phyloP scores from a whole-genome alignment of 2,113 vertebrate species.

The Indicator indicator region DNA sequence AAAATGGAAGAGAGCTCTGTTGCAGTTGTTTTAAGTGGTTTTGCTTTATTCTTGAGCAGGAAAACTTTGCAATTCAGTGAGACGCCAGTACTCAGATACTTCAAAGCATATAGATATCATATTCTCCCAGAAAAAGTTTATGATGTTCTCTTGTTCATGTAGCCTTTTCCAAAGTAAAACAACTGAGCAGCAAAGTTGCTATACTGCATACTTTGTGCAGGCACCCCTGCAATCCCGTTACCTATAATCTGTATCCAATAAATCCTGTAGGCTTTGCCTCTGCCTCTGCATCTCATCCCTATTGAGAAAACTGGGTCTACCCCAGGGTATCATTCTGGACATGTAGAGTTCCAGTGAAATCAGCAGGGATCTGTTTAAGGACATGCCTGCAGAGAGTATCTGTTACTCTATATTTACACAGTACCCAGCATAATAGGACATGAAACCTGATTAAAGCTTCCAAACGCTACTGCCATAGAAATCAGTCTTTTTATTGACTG shows the following conservation, averaged over 20 bases:
- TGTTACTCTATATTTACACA: slow-evolving; percentile 62
- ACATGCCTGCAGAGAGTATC: slow-evolving; percentile 46
- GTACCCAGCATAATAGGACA: slow-evolving; percentile 46
- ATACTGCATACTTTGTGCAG: background rate
- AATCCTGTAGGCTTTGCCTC: slow-evolving; percentile 19
- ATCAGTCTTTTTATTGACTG: slow-evolving; percentile 67
- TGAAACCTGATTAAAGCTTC: slow-evolving; percentile 57
- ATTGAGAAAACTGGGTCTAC: slow-evolving; percentile 40
- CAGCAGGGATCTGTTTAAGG: slow-evolving; percentile 45
- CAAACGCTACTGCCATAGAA: slow-evolving; percentile 46
- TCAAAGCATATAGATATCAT: background rate
- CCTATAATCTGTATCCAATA: background rate
- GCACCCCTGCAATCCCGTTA: background rate
- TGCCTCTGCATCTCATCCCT: background rate
- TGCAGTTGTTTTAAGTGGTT: background rate
- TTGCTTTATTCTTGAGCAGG: background rate
- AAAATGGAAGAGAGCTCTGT: background rate
- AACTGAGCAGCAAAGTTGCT: background rate
- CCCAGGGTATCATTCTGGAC: slow-evolving; percentile 9
- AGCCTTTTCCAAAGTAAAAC: background rate
- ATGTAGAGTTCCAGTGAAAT: slow-evolving; percentile 39
- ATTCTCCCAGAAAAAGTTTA: background rate
- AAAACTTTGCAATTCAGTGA: background rate
- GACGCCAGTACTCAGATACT: background rate
- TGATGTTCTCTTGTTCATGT: background rate